A percentile compares a stretch with the other conserved stretches of the same genome.
Evolutionary conservation across 2,888 invertebrate genomes (phyloP).

Genomic region (Papilio elwesi): DNA sequence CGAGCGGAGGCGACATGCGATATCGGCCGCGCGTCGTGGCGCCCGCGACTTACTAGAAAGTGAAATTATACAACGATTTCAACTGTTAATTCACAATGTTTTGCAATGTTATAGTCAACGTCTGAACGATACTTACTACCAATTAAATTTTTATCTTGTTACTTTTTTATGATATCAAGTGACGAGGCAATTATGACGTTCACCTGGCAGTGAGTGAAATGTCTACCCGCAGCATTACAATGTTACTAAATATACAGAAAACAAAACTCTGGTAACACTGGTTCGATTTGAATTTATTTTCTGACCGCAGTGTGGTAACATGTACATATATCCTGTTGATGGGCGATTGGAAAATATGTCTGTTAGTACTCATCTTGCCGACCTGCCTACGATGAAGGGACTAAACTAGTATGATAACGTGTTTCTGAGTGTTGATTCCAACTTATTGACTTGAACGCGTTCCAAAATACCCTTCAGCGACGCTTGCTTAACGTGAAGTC

Average conservation of each 20-base stretch:
- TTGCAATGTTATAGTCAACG: conserved; percentile 14
- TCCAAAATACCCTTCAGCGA: background rate
- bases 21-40: conserved; percentile 51
- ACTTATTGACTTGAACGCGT: background rate
- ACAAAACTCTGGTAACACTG: background rate
- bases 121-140: conserved; percentile 8
- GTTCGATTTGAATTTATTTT: too few species aligned
- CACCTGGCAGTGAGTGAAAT: conserved; percentile 1
- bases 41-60: conserved; percentile 48
- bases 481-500: background rate
- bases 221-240: background rate
- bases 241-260: conserved; percentile 3
- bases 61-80: conserved; percentile 49
- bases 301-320: too few species aligned
- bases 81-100: conserved; percentile 33
- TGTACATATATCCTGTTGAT: too few species aligned
- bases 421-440: background rate
- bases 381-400: too few species aligned
- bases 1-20: conserved; percentile 67
- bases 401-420: too few species aligned
- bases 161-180: conserved; percentile 12
- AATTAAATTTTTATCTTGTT: conserved; percentile 16
- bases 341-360: too few species aligned
- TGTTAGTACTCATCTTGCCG: too few species aligned
- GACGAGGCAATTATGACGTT: conserved; percentile 14